These are phyloP conservation scores for Haemorhous mexicanus DNA, from an alignment of 2,113 vertebrate species.

Conservation along the genomic window DNA sequence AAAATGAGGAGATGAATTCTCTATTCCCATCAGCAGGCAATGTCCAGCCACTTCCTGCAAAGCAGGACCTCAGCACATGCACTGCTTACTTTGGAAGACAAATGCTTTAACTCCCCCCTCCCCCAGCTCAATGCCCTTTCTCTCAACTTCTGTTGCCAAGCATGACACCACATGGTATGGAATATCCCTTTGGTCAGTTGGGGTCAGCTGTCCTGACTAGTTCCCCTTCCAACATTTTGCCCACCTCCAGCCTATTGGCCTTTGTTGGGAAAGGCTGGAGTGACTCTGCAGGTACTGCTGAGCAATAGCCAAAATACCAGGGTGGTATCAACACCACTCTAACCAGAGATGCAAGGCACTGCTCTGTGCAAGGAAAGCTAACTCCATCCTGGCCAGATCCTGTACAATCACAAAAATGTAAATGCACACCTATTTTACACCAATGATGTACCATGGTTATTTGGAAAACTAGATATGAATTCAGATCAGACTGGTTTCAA, in stretches of 20 bases:
- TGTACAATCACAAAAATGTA: neutral
- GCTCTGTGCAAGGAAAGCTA: neutral
- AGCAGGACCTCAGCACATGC: neutral
- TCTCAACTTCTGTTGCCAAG: neutral
- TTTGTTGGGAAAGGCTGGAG: neutral
- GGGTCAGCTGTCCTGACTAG: neutral
- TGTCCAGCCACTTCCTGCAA: neutral
- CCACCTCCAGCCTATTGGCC: neutral
- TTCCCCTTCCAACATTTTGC: neutral
- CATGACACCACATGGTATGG: no score
- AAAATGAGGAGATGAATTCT: neutral
- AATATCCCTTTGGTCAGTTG: neutral
- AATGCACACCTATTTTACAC: neutral
- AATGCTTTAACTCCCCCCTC: neutral
- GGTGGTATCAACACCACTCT: neutral
- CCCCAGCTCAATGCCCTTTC: accelerated
- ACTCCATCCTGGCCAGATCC: neutral
- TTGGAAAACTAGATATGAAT: constrained; percentile 16
- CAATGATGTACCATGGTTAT: neutral
- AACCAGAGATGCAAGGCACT: neutral
- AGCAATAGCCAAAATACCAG: neutral
- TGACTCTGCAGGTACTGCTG: neutral
- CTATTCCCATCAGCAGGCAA: neutral
- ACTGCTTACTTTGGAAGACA: neutral
- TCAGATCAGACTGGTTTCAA: constrained; percentile 35